Evolutionary conservation across 2,113 vertebrate genomes (phyloP).

Genomic region (Orcinus orca): DNA sequence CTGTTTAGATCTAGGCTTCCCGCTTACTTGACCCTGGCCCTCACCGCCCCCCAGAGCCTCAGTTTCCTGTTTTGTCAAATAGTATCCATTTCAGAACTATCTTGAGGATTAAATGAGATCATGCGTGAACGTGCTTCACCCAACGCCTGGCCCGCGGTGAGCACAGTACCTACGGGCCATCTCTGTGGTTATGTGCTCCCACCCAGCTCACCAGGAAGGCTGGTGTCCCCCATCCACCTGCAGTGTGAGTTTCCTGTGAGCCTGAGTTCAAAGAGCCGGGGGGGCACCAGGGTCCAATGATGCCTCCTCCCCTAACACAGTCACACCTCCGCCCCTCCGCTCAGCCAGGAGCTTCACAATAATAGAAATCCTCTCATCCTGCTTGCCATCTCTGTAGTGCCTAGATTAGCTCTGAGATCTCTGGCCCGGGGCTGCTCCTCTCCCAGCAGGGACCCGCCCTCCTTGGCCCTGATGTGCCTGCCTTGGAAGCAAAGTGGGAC

Average conservation of each 20-base stretch:
- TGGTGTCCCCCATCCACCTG: not conserved
- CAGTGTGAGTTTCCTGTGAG: not conserved
- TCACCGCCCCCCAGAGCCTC: not conserved
- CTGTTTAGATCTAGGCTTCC: not conserved
- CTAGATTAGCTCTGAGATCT: conserved; percentile 33
- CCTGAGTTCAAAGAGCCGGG: not conserved
- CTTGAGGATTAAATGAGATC: not conserved
- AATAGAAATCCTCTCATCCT: not conserved
- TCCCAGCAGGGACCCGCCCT: not conserved
- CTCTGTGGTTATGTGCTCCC: not conserved
- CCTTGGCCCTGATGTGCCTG: not conserved
- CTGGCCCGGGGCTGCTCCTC: not conserved
- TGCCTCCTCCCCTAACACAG: not conserved
- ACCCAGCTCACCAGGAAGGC: not conserved
- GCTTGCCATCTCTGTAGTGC: not conserved
- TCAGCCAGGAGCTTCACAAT: not conserved
- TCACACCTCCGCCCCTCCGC: not conserved
- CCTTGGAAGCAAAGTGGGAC: not conserved
- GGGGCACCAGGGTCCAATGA: rapidly evolving
- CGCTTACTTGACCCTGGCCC: not conserved
- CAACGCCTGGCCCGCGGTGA: not conserved
- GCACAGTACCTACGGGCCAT: not conserved
- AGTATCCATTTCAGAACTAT: not conserved
- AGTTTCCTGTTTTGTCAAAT: not conserved
- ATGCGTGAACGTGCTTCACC: not conserved